phyloP scores from a whole-genome alignment of 2,888 invertebrate species.

The Lomographa bimaculata region DNA sequence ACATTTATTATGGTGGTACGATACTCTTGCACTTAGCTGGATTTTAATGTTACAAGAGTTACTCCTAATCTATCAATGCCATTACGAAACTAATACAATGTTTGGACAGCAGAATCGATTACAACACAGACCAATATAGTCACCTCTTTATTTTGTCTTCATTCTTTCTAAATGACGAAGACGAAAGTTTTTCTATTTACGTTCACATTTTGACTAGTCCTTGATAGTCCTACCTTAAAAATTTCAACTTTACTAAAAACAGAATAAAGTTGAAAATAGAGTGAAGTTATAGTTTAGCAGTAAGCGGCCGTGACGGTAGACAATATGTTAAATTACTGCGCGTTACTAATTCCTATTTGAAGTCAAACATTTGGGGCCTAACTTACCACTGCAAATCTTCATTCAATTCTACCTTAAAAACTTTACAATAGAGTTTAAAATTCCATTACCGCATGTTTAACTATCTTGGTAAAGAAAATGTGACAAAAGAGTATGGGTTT shows the following conservation, averaged over 20 bases:
- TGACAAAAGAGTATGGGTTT: slow-evolving; percentile 59
- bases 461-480: slow-evolving; percentile 10
- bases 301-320: slow-evolving; percentile 44
- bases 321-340: slow-evolving; percentile 52
- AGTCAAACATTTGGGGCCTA: slow-evolving; percentile 59
- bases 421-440: slow-evolving; percentile 12
- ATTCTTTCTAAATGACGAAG: slow-evolving; percentile 29
- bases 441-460: neutral
- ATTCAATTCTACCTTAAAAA: neutral
- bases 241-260: slow-evolving; percentile 1
- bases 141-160: slow-evolving; percentile 21
- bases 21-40: too few species aligned
- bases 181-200: slow-evolving; percentile 35
- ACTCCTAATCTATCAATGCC: too few species aligned
- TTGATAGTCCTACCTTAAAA: neutral
- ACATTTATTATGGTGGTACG: too few species aligned
- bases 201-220: slow-evolving; percentile 24
- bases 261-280: slow-evolving; percentile 9
- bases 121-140: slow-evolving; percentile 30
- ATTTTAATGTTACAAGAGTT: too few species aligned
- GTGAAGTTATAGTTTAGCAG: slow-evolving; percentile 20
- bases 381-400: slow-evolving; percentile 27
- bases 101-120: slow-evolving; percentile 18
- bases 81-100: too few species aligned
- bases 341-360: slow-evolving; percentile 63